Base-by-base conservation (phyloP, 2,888 invertebrate genomes). In the Crepidodera aurea region DNA sequence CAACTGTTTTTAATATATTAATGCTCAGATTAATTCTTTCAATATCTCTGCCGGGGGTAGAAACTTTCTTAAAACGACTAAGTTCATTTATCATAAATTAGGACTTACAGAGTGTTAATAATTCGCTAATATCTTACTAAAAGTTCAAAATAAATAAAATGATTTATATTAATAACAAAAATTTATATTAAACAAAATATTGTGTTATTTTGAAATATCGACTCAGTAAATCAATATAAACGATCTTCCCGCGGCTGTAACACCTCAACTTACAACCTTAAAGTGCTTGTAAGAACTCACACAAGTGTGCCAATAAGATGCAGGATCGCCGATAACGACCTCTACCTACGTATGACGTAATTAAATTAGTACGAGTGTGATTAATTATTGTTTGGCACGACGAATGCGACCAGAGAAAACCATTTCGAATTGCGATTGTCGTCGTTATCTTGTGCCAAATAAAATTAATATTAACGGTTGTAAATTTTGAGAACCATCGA, bases 381-480 rank as follows among this genome's bases (percentile, higher is more conserved):
- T 64, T 60, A 64, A 64, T 64, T 60, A 60, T 56, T 46, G 51
- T 51, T 56, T 56, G 56, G 53, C 60, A 60, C 44, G 64, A 37
- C 32, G 64, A 61, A 63, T 60, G 62, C 58, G 10, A 40, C 60
- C 60, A n/a, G 29, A 32, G 13, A 32, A 19, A 57, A 29, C 39
- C 48, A 57, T 48, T 12, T 27, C 48, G 27, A 48, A 25, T 44
- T 50, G 53, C n/a, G 40, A 59, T 60, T 48, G 59, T 63, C 58
- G 55, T 60, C 64, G 64, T 65, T 64, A 46, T 57, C 51, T 53
- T 55, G 42, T 48, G 60, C 63, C 59, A 58, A 63, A 67, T 64
- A 65, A 64, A 68, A 64, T 64, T 64, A 65, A 64, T 65, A 65
- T 62, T 48, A 57, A 57, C 57, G 57, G 27, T 46, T 37, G 51